Evolutionary conservation across 2,888 invertebrate genomes (phyloP), one percentile per base, ranked within the genome.

Genomic region (Periphyllus acericola): DNA sequence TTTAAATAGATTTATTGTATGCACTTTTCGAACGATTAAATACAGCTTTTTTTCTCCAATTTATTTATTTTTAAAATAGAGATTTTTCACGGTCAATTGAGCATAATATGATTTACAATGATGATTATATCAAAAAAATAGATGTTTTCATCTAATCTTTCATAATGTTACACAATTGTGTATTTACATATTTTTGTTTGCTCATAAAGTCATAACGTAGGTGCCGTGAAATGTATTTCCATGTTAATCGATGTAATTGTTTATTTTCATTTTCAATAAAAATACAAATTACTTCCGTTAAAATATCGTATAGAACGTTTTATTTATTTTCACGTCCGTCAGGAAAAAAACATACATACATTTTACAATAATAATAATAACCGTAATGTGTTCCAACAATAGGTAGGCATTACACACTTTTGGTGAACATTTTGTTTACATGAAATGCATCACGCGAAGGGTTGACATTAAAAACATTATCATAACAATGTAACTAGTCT

Each of bases 361-460:
- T 86, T 86, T 79, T 40, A 86, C 21, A 72, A 79, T 84, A 36
- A 74, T 83, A 72, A 83, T 83, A 74, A 83, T 83, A 74, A 83
- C 34, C 29, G 29, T 79, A 86, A 71, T 36, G 52, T 78, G 36
- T 72, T 52, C 36, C 86, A 72, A 80, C 86, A 80, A 55, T 72
- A 55, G 29, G n/a, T 71, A 71, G 36, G 60, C 25, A 52, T 71
- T 80, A 79, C 34, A 78, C 34, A 85, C 79, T 68, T 85, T 71
- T 78, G 85, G 85, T 78, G 78, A 85, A 85, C 85, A 79, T 79
- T 85, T 86, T 78, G 68, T 79, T 68, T 80, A 79, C 68, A 86
- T 72, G 79, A 79, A 86, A 79, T 85, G 79, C 79, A 86, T 72
- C 86, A 72, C 86, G 36, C 34, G 72, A 80, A 86, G 79, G 71